Conservation (phyloP, 1,140 invertebrate species). For the Tenebrio molitor region DNA sequence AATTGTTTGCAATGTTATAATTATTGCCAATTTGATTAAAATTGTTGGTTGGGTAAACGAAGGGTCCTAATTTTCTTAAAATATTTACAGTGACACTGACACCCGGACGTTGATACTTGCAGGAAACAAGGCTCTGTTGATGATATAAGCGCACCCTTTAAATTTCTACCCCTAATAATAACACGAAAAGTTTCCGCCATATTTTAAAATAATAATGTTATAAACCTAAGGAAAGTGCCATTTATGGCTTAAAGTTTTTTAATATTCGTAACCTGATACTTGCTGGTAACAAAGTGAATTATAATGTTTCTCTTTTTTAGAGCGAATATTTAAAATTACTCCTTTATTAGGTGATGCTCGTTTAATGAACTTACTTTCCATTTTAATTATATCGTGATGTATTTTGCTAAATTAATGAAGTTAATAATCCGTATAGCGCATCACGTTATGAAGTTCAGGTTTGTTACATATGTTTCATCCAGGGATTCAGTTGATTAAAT, state of each 20-base stretch:
- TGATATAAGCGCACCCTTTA: neutral
- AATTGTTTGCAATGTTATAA: too few relatives aligned
- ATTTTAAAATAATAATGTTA: constrained; percentile 13
- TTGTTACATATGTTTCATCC: neutral
- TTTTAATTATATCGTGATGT: constrained; percentile 23
- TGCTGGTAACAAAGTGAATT: constrained; percentile 19
- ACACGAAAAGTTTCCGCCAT: neutral
- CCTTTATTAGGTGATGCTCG: constrained; percentile 20
- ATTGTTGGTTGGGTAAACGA: too few relatives aligned
- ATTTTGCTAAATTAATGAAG: constrained; percentile 28
- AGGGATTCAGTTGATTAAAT: constrained; percentile 14
- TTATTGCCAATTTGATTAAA: too few relatives aligned
- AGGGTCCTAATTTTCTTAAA: too few relatives aligned
- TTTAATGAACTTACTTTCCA: constrained; percentile 33
- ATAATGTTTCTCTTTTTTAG: constrained; percentile 10
- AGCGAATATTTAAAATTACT: constrained; percentile 11
- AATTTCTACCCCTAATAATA: neutral
- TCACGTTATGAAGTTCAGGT: neutral
- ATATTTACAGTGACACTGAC: too few relatives aligned
- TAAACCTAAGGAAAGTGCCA: constrained; percentile 14
- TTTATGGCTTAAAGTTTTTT: constrained; percentile 29
- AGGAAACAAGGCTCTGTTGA: too few relatives aligned
- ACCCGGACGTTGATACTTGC: too few relatives aligned
- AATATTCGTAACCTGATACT: constrained; percentile 29
- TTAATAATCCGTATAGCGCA: constrained; percentile 7